Base-by-base conservation (phyloP, 2,888 invertebrate species). In the Hyalella azteca region DNA sequence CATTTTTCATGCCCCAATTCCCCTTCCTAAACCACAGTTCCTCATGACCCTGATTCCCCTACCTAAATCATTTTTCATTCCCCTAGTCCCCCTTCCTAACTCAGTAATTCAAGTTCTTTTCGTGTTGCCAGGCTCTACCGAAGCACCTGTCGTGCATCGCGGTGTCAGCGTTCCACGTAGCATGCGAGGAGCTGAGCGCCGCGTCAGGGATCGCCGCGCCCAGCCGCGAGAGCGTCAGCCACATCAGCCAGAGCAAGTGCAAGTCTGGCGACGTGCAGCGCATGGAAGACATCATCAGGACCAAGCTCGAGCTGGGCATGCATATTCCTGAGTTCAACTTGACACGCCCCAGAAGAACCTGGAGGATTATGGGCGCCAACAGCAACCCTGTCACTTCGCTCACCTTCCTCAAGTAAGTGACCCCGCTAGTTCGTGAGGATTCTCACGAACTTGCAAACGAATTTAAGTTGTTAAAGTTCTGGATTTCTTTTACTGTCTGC, bases 121-220 rank as follows among this genome's bases (percentile, higher is more conserved):
- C n/a, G 54, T 45, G 45, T 54, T 22, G 29, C 86, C 85, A 90
- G 90, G 92, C 92, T 3, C 91, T 91, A 82, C 93, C 93, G 78
- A 95, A 94, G 88, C 95, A 95, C 89, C 92, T 96, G 89, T 93
- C 93, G 7, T 95, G 95, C 89, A 93, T 96, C 88, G 93, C 94
- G 22, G 92, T 95, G 48, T 93, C 95, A 82, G 94, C 95, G 86
- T 93, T 95, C 89, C 93, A 94, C 89, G 91, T 95, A 86, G 95
- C 95, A 86, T 90, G 91, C 87, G 91, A 92, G 81, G 83, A 82
- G 91, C 95, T 86, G 94, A 92, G 79, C n/a, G 78, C 78, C 54
- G 41, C 79, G 66, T 41, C 78, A 73, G 82, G 80, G n/a, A 50
- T 79, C 48, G 60, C 81, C 29, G 79, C 79, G 73, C 78, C 80